These are phyloP conservation scores for Acholoe squamosa DNA, from an alignment of 2,888 invertebrate species.

Conservation along the genomic window DNA sequence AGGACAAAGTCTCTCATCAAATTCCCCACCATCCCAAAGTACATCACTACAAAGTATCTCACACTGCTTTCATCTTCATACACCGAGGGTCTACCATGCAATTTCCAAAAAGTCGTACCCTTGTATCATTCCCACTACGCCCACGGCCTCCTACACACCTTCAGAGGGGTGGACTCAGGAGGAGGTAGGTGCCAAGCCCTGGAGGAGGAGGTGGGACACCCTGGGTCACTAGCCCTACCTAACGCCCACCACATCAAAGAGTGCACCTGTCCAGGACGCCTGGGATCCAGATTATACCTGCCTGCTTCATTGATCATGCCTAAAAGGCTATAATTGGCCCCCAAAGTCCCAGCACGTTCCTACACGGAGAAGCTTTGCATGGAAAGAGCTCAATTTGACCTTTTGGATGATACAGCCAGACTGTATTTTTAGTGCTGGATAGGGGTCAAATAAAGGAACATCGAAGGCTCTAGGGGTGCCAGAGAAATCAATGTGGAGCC, in stretches of 20 bases:
- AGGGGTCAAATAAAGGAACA: neutral
- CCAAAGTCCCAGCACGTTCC: neutral
- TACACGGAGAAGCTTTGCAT: neutral
- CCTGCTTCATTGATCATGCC: conserved; percentile 10
- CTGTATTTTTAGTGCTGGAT: conserved; percentile 22
- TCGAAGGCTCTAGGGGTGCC: neutral
- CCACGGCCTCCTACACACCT: neutral
- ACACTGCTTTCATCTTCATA: too few species aligned
- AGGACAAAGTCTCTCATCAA: too few species aligned
- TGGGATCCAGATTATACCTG: conserved; percentile 5
- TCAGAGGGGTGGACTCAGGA: neutral
- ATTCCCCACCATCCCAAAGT: too few species aligned
- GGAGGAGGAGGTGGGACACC: neutral
- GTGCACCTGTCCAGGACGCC: neutral
- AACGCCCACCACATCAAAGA: conserved; percentile 13
- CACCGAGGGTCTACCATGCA: neutral
- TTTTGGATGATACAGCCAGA: neutral
- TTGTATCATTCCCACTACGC: neutral
- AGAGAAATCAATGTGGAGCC: conserved; percentile 43
- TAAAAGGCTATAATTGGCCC: conserved; percentile 19
- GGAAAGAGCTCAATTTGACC: conserved; percentile 24
- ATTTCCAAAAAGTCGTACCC: neutral
- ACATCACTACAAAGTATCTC: too few species aligned
- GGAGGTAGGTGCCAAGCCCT: neutral
- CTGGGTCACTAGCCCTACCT: neutral